Percentiles rank a stretch among this genome's conserved stretches.
Conservation (phyloP, 2,113 vertebrate species). For the Campylomormyrus numenius region DNA sequence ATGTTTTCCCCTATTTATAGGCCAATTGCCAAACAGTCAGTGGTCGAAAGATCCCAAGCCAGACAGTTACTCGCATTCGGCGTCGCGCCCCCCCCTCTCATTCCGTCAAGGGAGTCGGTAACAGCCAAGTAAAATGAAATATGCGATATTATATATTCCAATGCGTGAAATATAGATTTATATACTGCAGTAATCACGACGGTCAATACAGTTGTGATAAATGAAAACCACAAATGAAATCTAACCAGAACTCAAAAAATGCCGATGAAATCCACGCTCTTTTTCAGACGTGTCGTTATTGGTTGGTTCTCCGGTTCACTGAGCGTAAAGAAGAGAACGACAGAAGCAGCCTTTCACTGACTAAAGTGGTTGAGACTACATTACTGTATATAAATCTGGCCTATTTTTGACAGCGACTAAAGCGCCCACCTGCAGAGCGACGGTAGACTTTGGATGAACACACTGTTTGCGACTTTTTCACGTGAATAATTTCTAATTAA, state of each 20-base stretch:
- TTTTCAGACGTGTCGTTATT: background rate
- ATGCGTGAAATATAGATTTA: background rate
- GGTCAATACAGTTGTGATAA: background rate
- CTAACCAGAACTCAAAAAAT: background rate
- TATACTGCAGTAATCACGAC: background rate
- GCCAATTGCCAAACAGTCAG: background rate
- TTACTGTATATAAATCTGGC: background rate
- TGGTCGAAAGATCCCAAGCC: slow-evolving; percentile 3
- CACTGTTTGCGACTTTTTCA: background rate
- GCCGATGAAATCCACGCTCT: background rate
- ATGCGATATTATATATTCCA: background rate
- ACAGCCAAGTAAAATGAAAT: background rate
- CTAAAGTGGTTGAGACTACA: background rate
- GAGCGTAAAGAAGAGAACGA: background rate
- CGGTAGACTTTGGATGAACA: background rate
- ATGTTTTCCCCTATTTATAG: background rate
- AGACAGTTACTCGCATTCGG: slow-evolving; percentile 3
- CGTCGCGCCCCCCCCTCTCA: background rate
- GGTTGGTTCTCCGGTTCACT: background rate
- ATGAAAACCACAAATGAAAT: background rate
- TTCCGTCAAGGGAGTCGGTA: background rate
- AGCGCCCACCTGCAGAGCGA: background rate
- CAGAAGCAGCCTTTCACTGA: background rate
- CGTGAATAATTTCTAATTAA: background rate
- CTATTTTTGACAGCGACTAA: background rate